Percentiles rank a stretch among this genome's conserved stretches.
phyloP scores from a whole-genome alignment of 2,113 vertebrate genomes.

The Ancistrus triradiatus region DNA sequence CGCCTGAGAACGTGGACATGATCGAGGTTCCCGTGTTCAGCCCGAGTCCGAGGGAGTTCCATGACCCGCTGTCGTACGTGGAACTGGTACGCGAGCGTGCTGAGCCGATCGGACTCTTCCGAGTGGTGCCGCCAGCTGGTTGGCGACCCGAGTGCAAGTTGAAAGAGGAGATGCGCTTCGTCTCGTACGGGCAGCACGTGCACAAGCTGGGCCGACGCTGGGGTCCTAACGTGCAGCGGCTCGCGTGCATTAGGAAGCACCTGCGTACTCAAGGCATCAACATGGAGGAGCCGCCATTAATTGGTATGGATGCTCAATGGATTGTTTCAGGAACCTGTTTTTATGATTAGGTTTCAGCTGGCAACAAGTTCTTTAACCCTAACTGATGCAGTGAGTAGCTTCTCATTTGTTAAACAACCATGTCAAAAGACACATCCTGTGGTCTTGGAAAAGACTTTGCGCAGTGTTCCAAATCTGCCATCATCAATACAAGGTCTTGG shows the following conservation, averaged over 20 bases:
- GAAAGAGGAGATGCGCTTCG: conserved; percentile 88
- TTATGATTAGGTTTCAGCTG: no score
- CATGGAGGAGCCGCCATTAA: conserved; percentile 88
- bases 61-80: conserved; percentile 82
- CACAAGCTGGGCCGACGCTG: conserved; percentile 87
- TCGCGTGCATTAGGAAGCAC: conserved; percentile 90
- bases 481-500: no score
- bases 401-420: no score
- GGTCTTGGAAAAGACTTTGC: no score
- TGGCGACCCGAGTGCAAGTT: conserved; percentile 90
- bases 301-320: conserved; percentile 67
- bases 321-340: no score
- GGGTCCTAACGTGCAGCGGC: conserved; percentile 86
- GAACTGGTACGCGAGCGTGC: conserved; percentile 79
- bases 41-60: conserved; percentile 81
- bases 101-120: conserved; percentile 82
- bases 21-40: conserved; percentile 80
- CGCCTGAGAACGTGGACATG: conserved; percentile 70
- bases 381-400: no score
- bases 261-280: conserved; percentile 89
- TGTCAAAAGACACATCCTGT: no score
- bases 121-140: conserved; percentile 81
- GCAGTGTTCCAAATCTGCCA: no score
- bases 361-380: no score
- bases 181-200: conserved; percentile 86